These are phyloP conservation scores for Tapirus terrestris DNA, from an alignment of 2,113 vertebrate genomes.

Conservation along the genomic window DNA sequence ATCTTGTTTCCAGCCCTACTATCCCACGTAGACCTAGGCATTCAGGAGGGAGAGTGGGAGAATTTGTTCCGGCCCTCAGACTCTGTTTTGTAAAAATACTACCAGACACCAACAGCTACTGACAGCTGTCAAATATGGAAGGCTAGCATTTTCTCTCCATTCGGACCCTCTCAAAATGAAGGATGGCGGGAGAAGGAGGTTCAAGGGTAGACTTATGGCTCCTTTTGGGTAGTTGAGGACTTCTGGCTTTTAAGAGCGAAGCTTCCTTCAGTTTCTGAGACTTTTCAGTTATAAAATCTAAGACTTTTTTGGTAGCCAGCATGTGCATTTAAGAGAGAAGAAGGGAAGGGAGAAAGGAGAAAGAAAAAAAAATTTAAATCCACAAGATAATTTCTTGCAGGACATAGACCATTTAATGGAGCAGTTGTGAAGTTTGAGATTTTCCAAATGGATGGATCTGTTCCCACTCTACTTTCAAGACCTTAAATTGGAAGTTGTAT, in stretches of 20 bases:
- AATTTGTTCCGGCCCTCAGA: not conserved
- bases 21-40: not conserved
- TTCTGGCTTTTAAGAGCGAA: not conserved
- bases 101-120: not conserved
- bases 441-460: not conserved
- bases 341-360: not conserved
- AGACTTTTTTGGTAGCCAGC: not conserved
- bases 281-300: not conserved
- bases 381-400: not conserved
- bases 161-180: not conserved
- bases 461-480: not conserved
- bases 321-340: not conserved
- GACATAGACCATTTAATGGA: not conserved
- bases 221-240: not conserved
- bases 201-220: not conserved
- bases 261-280: not conserved
- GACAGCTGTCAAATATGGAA: not conserved
- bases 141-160: not conserved
- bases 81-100: not conserved
- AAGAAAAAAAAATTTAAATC: not conserved
- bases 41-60: not conserved
- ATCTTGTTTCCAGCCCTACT: not conserved
- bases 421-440: not conserved
- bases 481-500: not conserved
- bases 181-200: not conserved